These are phyloP conservation scores for Heteronetta atricapilla DNA, from an alignment of 2,113 vertebrate species.

Conservation along the genomic window DNA sequence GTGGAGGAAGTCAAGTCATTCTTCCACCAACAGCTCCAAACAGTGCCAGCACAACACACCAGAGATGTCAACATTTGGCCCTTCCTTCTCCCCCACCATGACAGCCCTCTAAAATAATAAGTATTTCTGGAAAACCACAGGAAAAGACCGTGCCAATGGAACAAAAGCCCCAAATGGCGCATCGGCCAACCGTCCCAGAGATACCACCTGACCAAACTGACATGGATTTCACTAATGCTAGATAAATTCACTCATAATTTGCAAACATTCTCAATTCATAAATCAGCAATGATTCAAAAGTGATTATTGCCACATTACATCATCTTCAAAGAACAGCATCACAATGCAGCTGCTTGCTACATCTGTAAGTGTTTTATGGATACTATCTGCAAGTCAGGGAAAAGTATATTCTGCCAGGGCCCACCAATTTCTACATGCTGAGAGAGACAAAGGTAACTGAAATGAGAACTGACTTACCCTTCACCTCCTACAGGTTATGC, in stretches of 20 bases:
- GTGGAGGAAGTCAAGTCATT: neutral
- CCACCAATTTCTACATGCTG: neutral
- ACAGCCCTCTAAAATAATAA: neutral
- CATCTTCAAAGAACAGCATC: conserved; percentile 39
- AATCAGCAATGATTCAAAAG: conserved; percentile 45
- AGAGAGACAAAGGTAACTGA: conserved; percentile 7
- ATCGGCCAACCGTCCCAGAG: neutral
- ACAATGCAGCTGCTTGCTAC: conserved; percentile 46
- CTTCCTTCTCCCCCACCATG: neutral
- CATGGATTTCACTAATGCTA: neutral
- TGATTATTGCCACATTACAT: conserved; percentile 37
- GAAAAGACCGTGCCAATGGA: neutral
- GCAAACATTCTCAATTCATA: conserved; percentile 45
- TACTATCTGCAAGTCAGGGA: conserved; percentile 19
- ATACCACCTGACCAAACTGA: neutral
- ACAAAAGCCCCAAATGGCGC: neutral
- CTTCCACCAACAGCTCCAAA: neutral
- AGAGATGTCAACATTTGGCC: neutral
- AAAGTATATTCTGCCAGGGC: conserved; percentile 14
- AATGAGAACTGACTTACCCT: neutral
- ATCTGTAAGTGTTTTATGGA: conserved; percentile 25
- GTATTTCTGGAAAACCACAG: neutral
- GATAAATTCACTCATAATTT: conserved; percentile 4
- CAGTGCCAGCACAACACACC: neutral
- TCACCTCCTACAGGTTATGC: neutral